Percentiles rank a stretch among this genome's conserved stretches.
phyloP scores from a whole-genome alignment of 2,888 invertebrate species.

The Cheilosia variabilis region DNA sequence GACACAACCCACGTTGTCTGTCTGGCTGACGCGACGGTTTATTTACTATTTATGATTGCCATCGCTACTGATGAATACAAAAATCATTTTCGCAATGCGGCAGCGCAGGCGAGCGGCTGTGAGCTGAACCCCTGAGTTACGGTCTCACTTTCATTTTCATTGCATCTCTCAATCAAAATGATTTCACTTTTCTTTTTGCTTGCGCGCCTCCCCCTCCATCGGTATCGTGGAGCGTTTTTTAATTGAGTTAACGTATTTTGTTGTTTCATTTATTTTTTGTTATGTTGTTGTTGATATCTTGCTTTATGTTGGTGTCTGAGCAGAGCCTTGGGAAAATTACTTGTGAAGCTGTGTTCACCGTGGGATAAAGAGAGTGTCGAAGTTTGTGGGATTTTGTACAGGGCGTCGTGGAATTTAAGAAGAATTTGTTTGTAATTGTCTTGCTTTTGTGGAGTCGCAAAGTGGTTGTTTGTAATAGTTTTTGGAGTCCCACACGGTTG shows the following conservation, averaged over 20 bases:
- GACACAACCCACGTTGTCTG: conserved; percentile 45
- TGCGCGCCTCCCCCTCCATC: background rate
- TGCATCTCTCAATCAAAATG: conserved; percentile 71
- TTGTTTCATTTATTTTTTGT: conserved; percentile 8
- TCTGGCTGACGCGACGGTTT: conserved; percentile 12
- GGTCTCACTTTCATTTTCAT: conserved; percentile 71
- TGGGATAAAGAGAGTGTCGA: background rate
- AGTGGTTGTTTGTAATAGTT: no score
- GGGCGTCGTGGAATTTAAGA: background rate
- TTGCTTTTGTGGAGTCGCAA: no score
- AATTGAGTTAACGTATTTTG: conserved; percentile 50
- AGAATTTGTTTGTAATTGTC: background rate
- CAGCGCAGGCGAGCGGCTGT: conserved; percentile 19
- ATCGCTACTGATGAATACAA: conserved; percentile 9
- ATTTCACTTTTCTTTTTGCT: conserved; percentile 59
- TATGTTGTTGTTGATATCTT: conserved; percentile 30
- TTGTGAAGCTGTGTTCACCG: background rate
- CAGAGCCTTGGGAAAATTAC: conserved; percentile 9
- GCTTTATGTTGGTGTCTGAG: conserved; percentile 19
- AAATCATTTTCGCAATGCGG: conserved; percentile 48
- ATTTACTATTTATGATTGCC: conserved; percentile 15
- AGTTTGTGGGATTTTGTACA: background rate
- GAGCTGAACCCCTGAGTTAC: conserved; percentile 23
- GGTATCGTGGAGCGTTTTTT: conserved; percentile 35
- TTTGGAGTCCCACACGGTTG: background rate